phyloP scores from a whole-genome alignment of 1,140 invertebrate genomes.

The Microplitis mediator region DNA sequence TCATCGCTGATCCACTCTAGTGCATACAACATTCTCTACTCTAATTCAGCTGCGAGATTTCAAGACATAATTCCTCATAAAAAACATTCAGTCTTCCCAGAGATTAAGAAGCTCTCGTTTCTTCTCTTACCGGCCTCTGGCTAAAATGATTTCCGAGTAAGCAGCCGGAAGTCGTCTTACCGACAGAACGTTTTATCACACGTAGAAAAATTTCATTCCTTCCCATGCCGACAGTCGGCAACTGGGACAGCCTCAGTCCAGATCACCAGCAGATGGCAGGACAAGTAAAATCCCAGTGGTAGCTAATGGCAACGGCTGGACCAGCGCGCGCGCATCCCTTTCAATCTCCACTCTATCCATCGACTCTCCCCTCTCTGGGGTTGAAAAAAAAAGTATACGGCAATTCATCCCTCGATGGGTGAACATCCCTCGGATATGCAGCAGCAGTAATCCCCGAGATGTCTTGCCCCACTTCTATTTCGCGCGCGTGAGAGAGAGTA shows the following conservation, averaged over 20 bases:
- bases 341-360: constrained; percentile 6
- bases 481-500: constrained; percentile 38
- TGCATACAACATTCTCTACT: too few species aligned
- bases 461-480: constrained; percentile 5
- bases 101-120: too few species aligned
- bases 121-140: too few species aligned
- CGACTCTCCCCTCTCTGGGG: neutral
- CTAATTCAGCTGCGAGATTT: too few species aligned
- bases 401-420: constrained; percentile 3
- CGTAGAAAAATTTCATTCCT: too few species aligned
- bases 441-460: constrained; percentile 1
- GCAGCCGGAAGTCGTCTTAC: too few species aligned
- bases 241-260: constrained; percentile 80
- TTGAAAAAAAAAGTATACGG: neutral
- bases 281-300: neutral
- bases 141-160: too few species aligned
- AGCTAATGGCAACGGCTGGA: constrained; percentile 16
- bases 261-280: constrained; percentile 71
- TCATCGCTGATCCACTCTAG: too few species aligned
- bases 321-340: constrained; percentile 8
- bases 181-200: too few species aligned
- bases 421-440: neutral
- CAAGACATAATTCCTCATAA: too few species aligned
- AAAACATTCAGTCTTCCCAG: too few species aligned
- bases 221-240: too few species aligned